Conservation (phyloP, 2,113 vertebrate genomes). For the Chitala chitala region DNA sequence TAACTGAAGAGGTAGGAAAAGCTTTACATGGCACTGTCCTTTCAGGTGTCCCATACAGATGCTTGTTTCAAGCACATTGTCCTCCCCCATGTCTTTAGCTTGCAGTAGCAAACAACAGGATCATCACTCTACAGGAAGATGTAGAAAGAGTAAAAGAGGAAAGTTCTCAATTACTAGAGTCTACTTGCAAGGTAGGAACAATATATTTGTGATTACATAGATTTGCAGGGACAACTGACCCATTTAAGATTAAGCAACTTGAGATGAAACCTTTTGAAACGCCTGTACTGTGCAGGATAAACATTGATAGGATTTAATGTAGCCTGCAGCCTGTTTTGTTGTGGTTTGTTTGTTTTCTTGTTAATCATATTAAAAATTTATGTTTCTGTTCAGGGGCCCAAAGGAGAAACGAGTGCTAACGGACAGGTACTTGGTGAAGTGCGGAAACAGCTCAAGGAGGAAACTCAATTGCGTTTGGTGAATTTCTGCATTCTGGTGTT, state of each 20-base stretch:
- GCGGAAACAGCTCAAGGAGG: conserved; percentile 93
- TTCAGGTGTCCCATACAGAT: not conserved
- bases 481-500: conserved; percentile 31
- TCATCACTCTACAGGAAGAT: conserved; percentile 96
- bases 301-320: too few species aligned
- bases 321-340: too few species aligned
- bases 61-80: not conserved
- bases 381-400: conserved; percentile 42
- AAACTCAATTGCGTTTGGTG: conserved; percentile 88
- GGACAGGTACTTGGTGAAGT: conserved; percentile 81
- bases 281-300: too few species aligned
- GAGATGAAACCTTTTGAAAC: too few species aligned
- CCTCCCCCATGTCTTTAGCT: conserved; percentile 75
- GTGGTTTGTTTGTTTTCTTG: too few species aligned
- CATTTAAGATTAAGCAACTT: too few species aligned
- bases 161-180: conserved; percentile 81
- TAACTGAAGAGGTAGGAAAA: conserved; percentile 85
- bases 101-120: conserved; percentile 94
- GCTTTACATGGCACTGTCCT: not conserved
- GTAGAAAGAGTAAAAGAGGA: conserved; percentile 93
- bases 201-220: not conserved
- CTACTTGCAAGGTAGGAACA: conserved; percentile 74
- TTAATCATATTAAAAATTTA: too few species aligned
- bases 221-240: too few species aligned
- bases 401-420: conserved; percentile 72